Evolutionary conservation across 2,113 vertebrate genomes (phyloP).

Genomic region (Centropus unirufus): DNA sequence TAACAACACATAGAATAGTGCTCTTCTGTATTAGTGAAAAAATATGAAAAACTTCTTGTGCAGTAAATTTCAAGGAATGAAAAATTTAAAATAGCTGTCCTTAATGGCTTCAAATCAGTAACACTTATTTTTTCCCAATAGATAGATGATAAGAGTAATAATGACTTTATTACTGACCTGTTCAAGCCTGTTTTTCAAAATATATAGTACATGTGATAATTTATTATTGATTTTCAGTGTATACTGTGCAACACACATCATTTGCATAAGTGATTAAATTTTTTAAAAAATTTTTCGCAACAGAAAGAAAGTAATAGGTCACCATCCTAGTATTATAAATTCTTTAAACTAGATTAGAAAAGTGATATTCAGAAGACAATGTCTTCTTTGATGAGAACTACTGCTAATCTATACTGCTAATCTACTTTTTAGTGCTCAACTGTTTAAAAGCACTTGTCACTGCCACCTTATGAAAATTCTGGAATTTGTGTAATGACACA

Average conservation of each 20-base stretch:
- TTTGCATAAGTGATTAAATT: conserved; percentile 60
- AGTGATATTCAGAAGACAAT: not conserved
- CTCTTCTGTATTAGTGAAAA: not conserved
- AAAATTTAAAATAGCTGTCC: conserved; percentile 51
- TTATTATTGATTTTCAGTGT: conserved; percentile 31
- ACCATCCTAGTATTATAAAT: not conserved
- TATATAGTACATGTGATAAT: conserved; percentile 18
- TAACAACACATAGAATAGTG: not conserved
- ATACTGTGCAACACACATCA: conserved; percentile 10
- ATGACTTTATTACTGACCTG: conserved; percentile 57
- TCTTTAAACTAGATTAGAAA: not conserved
- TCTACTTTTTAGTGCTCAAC: not conserved
- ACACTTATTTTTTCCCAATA: too few relatives aligned
- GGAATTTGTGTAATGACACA: not conserved
- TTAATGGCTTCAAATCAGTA: conserved; percentile 22
- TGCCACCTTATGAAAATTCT: not conserved
- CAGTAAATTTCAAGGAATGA: conserved; percentile 46
- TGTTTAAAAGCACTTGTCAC: not conserved
- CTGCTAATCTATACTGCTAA: not conserved
- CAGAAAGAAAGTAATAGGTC: conserved; percentile 16
- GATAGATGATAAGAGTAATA: conserved; percentile 61
- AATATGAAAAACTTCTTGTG: not conserved
- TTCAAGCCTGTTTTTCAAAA: conserved; percentile 65
- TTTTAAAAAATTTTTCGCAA: not conserved
- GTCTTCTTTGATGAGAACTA: not conserved